Percentiles rank a stretch among this genome's conserved stretches.
Evolutionary conservation across 2,888 invertebrate species (phyloP).

Genomic region (Limnephilus auricula): DNA sequence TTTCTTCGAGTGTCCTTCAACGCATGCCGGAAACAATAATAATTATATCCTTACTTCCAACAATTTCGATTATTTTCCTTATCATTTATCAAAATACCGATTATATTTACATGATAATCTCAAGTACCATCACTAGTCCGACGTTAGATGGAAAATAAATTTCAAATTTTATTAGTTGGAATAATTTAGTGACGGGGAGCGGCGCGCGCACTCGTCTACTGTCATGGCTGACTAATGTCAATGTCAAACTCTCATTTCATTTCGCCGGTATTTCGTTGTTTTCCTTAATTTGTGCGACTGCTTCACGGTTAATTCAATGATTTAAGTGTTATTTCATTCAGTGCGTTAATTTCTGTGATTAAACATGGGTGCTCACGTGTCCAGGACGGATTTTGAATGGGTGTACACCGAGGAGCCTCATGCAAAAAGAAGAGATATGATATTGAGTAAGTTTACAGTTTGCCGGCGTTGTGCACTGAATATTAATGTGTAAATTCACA

Average conservation of each 20-base stretch:
- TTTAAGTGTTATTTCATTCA: neutral
- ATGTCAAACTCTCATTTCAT: slow-evolving; percentile 47
- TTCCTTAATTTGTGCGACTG: neutral
- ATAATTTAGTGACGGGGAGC: neutral
- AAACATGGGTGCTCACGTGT: slow-evolving; percentile 94
- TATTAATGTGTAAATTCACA: neutral
- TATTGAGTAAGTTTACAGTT: slow-evolving; percentile 83
- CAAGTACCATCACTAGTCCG: neutral
- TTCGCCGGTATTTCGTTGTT: slow-evolving; percentile 15
- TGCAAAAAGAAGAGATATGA: slow-evolving; percentile 94
- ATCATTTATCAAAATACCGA: neutral
- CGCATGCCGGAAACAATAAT: no score
- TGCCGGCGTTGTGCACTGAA: neutral
- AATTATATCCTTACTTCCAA: neutral
- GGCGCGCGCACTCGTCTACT: slow-evolving; percentile 17
- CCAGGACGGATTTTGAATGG: slow-evolving; percentile 98
- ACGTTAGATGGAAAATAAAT: neutral
- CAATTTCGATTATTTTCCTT: neutral
- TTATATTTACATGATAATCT: neutral
- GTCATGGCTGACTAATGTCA: slow-evolving; percentile 50
- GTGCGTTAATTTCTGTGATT: neutral
- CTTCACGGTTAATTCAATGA: neutral
- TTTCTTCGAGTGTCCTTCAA: no score
- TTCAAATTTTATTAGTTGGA: neutral
- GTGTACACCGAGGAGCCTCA: slow-evolving; percentile 98